Conservation (phyloP, 2,113 vertebrate genomes). For the Perccottus glenii region DNA sequence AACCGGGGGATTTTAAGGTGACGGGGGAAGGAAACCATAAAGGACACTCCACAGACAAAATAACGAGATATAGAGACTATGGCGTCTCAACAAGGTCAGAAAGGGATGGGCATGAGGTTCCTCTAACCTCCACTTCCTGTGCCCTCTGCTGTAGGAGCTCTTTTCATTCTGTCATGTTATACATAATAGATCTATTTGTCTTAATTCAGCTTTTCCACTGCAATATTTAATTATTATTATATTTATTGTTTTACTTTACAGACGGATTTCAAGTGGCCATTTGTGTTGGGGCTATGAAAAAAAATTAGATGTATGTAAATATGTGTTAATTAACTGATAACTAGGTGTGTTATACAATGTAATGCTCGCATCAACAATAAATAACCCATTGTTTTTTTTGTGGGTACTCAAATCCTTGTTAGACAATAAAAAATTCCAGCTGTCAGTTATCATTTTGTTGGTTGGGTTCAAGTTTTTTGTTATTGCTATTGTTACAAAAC, state of each 20-base stretch:
- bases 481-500: too few species aligned
- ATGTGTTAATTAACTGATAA: too few species aligned
- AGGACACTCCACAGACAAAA: conserved; percentile 31
- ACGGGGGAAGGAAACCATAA: conserved; percentile 19
- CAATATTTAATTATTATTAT: conserved; percentile 24
- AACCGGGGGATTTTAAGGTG: conserved; percentile 15
- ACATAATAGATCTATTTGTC: conserved; percentile 46
- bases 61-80: conserved; percentile 44
- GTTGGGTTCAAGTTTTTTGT: too few species aligned
- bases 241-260: not conserved
- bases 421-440: too few species aligned
- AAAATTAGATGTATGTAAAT: too few species aligned
- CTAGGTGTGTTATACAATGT: too few species aligned
- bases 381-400: too few species aligned
- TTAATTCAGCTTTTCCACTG: conserved; percentile 64
- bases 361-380: too few species aligned
- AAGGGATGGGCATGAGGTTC: conserved; percentile 32
- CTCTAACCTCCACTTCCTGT: conserved; percentile 25
- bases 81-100: conserved; percentile 36
- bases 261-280: not conserved
- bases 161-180: conserved; percentile 55
- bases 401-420: too few species aligned
- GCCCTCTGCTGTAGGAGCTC: conserved; percentile 40
- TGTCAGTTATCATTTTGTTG: too few species aligned
- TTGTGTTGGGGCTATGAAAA: too few species aligned